These are phyloP conservation scores for Onthophagus taurus DNA, from an alignment of 1,140 invertebrate genomes.

Conservation along the genomic window DNA sequence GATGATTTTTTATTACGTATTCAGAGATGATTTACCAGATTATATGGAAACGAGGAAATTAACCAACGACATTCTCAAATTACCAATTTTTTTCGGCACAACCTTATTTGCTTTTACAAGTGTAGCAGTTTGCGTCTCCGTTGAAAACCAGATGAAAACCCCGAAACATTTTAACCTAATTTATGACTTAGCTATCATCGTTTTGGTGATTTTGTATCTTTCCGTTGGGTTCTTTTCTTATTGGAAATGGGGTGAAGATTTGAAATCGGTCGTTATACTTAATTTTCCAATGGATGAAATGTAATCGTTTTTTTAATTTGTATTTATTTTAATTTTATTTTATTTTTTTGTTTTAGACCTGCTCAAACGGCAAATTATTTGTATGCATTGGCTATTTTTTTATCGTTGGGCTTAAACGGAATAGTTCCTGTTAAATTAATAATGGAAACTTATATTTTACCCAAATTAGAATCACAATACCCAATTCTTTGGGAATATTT, in stretches of 20 bases:
- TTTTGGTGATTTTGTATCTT: constrained; percentile 61
- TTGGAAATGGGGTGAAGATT: constrained; percentile 56
- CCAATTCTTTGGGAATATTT: constrained; percentile 3
- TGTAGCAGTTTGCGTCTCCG: constrained; percentile 43
- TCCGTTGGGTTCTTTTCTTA: constrained; percentile 71
- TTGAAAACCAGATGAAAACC: constrained; percentile 80
- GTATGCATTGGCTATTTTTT: constrained; percentile 5
- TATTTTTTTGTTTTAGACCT: constrained; percentile 1
- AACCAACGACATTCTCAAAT: neutral
- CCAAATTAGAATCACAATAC: neutral
- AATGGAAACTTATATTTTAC: neutral
- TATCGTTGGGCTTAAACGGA: constrained; percentile 3
- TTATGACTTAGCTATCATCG: constrained; percentile 65
- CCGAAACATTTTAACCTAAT: constrained; percentile 69
- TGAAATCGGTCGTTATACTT: constrained; percentile 56
- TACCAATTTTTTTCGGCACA: constrained; percentile 5
- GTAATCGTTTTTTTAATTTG: constrained; percentile 37
- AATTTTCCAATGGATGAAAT: constrained; percentile 50
- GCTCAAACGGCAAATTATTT: neutral
- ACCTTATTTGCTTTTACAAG: constrained; percentile 5
- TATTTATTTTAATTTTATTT: neutral
- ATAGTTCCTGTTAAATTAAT: neutral
- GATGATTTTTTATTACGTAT: constrained; percentile 5
- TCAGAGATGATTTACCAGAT: neutral
- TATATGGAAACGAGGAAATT: neutral